These are phyloP conservation scores for Nettapus auritus DNA, from an alignment of 2,113 vertebrate species.

Conservation along the genomic window DNA sequence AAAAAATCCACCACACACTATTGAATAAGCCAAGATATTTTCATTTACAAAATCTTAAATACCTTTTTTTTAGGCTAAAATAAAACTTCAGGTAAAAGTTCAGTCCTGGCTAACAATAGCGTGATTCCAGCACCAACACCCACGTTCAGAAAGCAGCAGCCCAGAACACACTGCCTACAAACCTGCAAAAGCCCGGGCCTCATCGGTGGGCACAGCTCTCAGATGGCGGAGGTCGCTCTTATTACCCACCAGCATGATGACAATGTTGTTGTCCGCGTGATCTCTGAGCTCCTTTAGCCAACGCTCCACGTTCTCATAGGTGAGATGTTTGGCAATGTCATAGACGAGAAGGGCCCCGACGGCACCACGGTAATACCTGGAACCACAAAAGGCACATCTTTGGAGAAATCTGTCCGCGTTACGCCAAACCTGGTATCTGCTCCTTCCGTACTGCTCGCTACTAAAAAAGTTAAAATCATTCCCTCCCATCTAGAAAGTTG, in stretches of 20 bases:
- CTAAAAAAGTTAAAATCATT: not conserved
- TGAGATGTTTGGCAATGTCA: conserved; percentile 96
- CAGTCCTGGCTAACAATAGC: not conserved
- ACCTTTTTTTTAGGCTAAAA: not conserved
- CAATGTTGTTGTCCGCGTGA: conserved; percentile 95
- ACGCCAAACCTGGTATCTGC: accelerated
- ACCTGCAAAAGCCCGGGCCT: conserved; percentile 94
- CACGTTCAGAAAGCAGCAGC: not conserved
- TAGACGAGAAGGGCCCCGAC: conserved; percentile 94
- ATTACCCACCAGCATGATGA: conserved; percentile 98
- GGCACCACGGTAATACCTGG: conserved; percentile 91
- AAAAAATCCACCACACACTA: not conserved
- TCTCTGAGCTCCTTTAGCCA: conserved; percentile 98
- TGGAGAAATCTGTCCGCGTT: accelerated
- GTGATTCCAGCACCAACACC: not conserved
- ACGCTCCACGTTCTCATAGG: conserved; percentile 94
- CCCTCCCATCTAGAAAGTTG: not conserved
- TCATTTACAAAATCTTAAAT: not conserved
- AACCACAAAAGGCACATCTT: not conserved
- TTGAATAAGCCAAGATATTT: not conserved
- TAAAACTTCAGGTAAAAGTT: not conserved
- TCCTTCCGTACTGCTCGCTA: accelerated
- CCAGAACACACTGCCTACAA: not conserved
- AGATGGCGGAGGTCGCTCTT: conserved; percentile 96
- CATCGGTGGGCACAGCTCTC: conserved; percentile 92